Evolutionary conservation across 2,797 vertebrate species (phyloP).

Genomic region (Cryptoprocta ferox): DNA sequence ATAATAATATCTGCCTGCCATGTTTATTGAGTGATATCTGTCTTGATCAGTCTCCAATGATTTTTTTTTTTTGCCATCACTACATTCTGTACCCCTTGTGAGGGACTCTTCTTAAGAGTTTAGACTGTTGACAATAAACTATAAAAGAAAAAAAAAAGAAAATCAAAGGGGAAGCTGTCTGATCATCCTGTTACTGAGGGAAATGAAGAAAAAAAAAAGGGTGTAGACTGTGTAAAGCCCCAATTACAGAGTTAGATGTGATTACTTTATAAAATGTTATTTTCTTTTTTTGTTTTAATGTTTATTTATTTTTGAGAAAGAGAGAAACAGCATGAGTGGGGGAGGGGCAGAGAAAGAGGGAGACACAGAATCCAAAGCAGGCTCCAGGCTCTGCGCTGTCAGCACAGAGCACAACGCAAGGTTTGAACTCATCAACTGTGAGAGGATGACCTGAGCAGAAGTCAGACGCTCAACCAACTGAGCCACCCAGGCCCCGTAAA

Average conservation of each 20-base stretch:
- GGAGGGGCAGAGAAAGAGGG: no score
- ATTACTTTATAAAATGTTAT: neutral
- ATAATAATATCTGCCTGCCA: neutral
- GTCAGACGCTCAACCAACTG: no score
- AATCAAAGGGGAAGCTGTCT: constrained; percentile 67
- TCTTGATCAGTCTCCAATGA: constrained; percentile 6
- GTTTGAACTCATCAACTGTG: no score
- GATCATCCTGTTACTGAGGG: constrained; percentile 1
- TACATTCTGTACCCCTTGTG: neutral
- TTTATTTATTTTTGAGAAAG: no score
- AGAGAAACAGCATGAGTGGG: no score
- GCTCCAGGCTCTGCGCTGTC: no score
- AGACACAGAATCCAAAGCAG: no score
- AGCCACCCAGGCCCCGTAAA: neutral
- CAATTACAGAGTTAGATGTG: neutral
- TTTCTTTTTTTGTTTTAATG: no score
- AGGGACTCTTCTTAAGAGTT: neutral
- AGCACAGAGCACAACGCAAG: no score
- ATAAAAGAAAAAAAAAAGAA: neutral
- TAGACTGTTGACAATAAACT: no score
- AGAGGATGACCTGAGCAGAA: no score
- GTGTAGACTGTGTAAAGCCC: neutral
- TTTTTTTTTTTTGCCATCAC: neutral
- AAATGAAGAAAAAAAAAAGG: neutral
- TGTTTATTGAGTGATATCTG: neutral